Evolutionary conservation across 1,140 invertebrate species (phyloP).

Genomic region (Heterodera carotae): DNA sequence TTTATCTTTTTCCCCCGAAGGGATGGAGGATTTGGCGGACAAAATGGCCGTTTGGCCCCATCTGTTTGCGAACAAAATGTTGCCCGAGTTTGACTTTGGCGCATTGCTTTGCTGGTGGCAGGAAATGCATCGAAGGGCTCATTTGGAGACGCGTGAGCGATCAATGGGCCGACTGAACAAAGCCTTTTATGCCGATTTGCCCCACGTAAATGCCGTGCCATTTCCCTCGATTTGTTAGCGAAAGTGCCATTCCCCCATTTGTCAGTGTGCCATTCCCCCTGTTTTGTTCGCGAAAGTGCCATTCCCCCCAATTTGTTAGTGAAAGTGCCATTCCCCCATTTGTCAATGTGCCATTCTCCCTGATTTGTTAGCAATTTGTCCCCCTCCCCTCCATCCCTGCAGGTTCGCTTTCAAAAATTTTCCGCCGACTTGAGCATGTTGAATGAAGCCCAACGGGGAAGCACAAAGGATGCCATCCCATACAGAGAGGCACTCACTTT

Average conservation of each 20-base stretch:
- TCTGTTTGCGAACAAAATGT: constrained; percentile 33
- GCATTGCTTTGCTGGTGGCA: constrained; percentile 34
- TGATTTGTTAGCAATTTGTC: too few species aligned
- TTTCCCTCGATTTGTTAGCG: not conserved
- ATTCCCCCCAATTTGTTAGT: not conserved
- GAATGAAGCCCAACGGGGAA: not conserved
- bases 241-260: not conserved
- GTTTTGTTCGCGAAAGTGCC: too few species aligned
- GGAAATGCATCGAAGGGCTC: constrained; percentile 20
- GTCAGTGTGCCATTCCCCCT: too few species aligned
- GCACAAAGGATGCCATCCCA: not conserved
- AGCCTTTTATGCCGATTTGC: constrained; percentile 22
- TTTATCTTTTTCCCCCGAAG: not conserved
- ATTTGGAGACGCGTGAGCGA: not conserved
- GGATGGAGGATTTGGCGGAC: constrained; percentile 2
- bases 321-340: too few species aligned
- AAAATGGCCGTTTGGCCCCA: constrained; percentile 11
- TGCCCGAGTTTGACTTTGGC: constrained; percentile 35
- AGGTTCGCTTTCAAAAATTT: constrained; percentile 13
- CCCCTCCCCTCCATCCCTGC: not conserved
- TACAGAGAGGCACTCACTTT: not conserved
- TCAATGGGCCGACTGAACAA: constrained; percentile 6
- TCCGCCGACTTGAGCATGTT: not conserved
- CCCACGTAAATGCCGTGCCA: constrained; percentile 1
- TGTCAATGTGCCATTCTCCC: too few species aligned